Evolutionary conservation across 2,113 vertebrate genomes (phyloP).

Genomic region (Loxodonta africana): DNA sequence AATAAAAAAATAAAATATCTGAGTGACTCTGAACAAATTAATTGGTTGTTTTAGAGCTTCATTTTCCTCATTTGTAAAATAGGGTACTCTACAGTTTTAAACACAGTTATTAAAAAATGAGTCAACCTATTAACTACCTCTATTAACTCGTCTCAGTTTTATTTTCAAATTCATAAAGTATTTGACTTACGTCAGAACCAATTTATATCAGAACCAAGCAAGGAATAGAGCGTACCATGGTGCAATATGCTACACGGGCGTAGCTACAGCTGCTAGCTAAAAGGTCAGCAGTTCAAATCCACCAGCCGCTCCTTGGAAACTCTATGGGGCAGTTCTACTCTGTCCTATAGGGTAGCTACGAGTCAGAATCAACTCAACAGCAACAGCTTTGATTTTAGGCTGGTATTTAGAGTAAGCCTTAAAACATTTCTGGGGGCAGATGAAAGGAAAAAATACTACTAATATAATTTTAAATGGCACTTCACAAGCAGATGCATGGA

Average conservation of each 20-base stretch:
- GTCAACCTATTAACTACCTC: neutral
- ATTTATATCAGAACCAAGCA: too few species aligned
- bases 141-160: neutral
- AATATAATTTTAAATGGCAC: neutral
- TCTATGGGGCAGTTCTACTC: too few species aligned
- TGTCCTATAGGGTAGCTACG: too few species aligned
- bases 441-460: neutral
- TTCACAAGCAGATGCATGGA: neutral
- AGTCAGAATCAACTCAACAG: too few species aligned
- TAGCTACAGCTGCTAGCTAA: too few species aligned
- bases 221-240: neutral
- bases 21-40: neutral
- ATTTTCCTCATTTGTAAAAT: neutral
- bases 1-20: neutral
- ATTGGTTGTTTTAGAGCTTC: neutral
- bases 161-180: neutral
- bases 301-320: too few species aligned
- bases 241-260: too few species aligned
- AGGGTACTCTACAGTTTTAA: neutral
- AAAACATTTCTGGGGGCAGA: neutral
- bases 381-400: too few species aligned
- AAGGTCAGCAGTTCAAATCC: too few species aligned
- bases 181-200: neutral
- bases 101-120: neutral
- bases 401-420: neutral